Evolutionary conservation across 1,140 invertebrate genomes (phyloP).

Genomic region (Rhyzopertha dominica): DNA sequence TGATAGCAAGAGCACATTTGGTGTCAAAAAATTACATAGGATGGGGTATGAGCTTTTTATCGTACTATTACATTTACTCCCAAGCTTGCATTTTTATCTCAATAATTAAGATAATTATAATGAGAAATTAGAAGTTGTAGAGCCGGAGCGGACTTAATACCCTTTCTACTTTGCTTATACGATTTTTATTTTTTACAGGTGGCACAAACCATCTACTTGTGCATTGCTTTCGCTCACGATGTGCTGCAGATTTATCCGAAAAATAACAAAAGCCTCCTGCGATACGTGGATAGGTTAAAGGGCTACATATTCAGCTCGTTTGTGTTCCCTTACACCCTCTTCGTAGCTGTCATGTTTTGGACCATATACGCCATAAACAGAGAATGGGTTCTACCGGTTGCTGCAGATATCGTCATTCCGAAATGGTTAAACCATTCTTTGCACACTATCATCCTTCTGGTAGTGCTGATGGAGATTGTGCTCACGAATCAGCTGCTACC

Average conservation of each 20-base stretch:
- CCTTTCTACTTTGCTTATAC: too few relatives aligned
- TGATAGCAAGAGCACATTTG: too few relatives aligned
- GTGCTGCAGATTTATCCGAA: constrained; percentile 38
- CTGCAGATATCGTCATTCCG: constrained; percentile 57
- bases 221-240: constrained; percentile 45
- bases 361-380: constrained; percentile 59
- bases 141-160: too few relatives aligned
- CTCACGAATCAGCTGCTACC: constrained; percentile 28
- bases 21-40: too few relatives aligned
- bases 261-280: constrained; percentile 28
- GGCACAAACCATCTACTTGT: constrained; percentile 48
- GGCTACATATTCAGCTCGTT: constrained; percentile 46
- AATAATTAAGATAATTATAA: too few relatives aligned
- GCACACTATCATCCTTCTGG: constrained; percentile 51
- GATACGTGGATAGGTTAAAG: constrained; percentile 39
- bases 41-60: too few relatives aligned
- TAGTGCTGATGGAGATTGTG: constrained; percentile 47
- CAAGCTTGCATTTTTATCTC: too few relatives aligned
- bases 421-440: constrained; percentile 66
- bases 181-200: too few relatives aligned
- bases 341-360: constrained; percentile 65
- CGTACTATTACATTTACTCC: too few relatives aligned
- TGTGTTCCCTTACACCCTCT: constrained; percentile 53
- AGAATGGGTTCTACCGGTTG: constrained; percentile 61
- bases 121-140: too few relatives aligned